These are phyloP conservation scores for Mactra quadrangularis DNA, from an alignment of 1,140 invertebrate species.

Conservation along the genomic window DNA sequence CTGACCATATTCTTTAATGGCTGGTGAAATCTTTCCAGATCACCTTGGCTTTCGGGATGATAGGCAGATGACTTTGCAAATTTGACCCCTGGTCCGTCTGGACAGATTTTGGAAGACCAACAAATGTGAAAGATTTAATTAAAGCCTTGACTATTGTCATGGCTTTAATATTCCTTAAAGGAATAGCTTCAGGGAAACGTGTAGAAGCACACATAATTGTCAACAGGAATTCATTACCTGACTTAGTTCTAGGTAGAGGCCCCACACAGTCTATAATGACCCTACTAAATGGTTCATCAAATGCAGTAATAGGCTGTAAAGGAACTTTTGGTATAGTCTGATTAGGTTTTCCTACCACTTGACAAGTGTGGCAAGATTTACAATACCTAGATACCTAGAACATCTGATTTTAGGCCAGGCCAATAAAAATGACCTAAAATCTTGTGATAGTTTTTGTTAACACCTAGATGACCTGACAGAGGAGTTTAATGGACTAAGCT, in stretches of 20 bases:
- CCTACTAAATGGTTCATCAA: constrained; percentile 53
- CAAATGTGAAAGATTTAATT: constrained; percentile 61
- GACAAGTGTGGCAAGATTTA: constrained; percentile 57
- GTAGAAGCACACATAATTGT: no score
- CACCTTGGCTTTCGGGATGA: constrained; percentile 51
- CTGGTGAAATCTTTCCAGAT: constrained; percentile 37
- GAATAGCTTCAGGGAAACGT: no score
- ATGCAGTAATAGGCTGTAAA: constrained; percentile 37
- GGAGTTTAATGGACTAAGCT: constrained; percentile 15
- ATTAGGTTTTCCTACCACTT: constrained; percentile 58
- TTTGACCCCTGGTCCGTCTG: constrained; percentile 60
- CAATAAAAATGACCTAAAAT: no score
- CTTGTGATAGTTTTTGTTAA: constrained; percentile 11
- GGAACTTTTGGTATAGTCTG: constrained; percentile 34
- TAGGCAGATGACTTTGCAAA: constrained; percentile 56
- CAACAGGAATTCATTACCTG: no score
- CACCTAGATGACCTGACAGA: constrained; percentile 15
- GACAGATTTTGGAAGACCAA: constrained; percentile 48
- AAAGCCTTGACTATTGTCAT: constrained; percentile 56
- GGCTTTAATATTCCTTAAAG: no score
- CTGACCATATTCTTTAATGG: constrained; percentile 58
- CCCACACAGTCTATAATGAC: constrained; percentile 12
- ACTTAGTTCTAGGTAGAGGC: no score
- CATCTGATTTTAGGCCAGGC: no score
- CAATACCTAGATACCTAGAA: constrained; percentile 17